A percentile compares a stretch with the other conserved stretches of the same genome.
Conservation (phyloP, 1,140 invertebrate species). For the Dolichoris vasculosae region DNA sequence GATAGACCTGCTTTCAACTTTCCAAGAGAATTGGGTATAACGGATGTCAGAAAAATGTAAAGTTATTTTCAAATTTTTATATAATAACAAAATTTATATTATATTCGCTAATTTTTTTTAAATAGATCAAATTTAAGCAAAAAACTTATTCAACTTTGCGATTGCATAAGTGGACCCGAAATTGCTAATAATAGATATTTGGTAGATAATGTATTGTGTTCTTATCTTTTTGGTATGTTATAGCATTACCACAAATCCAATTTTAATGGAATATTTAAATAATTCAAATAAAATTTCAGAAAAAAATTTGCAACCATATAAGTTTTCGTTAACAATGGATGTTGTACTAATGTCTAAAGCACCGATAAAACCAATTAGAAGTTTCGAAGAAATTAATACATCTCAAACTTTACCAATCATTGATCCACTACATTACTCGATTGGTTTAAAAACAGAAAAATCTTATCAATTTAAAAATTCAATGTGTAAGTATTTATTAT, state of each 20-base stretch:
- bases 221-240: conserved; percentile 62
- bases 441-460: conserved; percentile 80
- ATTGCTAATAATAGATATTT: conserved; percentile 76
- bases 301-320: conserved; percentile 79
- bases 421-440: conserved; percentile 81
- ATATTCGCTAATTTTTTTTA: conserved; percentile 49
- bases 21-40: conserved; percentile 83
- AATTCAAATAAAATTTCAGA: conserved; percentile 59
- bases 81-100: neutral
- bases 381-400: conserved; percentile 62
- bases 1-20: conserved; percentile 82
- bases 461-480: conserved; percentile 78
- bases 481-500: conserved; percentile 82
- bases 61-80: conserved; percentile 55
- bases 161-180: conserved; percentile 76
- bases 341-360: conserved; percentile 79
- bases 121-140: conserved; percentile 81
- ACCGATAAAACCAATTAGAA: conserved; percentile 76
- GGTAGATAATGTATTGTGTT: conserved; percentile 75
- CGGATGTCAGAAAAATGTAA: conserved; percentile 82
- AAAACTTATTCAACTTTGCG: conserved; percentile 83
- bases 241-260: neutral
- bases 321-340: conserved; percentile 79
- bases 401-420: conserved; percentile 79
- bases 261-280: neutral